phyloP scores from a whole-genome alignment of 2,113 vertebrate genomes.

The Hemiprocne comata region DNA sequence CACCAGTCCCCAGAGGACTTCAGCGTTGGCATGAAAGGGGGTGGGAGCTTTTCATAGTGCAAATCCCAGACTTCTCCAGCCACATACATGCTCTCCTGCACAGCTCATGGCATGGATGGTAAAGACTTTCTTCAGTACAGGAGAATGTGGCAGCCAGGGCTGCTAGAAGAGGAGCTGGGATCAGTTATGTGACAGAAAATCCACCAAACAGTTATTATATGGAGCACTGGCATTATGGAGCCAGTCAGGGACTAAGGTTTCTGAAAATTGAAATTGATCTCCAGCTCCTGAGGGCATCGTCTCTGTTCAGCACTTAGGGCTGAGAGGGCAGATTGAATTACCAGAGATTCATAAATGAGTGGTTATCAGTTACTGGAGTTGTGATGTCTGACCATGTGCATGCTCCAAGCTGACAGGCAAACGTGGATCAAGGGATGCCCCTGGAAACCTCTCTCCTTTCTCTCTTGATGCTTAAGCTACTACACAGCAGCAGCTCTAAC shows the following conservation, averaged over 20 bases:
- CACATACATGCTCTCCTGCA: fast-evolving
- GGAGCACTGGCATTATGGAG: neutral
- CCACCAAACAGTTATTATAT: neutral
- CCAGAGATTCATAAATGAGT: conserved; percentile 11
- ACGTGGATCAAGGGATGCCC: neutral
- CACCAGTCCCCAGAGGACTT: neutral
- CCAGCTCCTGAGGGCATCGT: neutral
- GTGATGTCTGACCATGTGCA: neutral
- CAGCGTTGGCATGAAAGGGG: neutral
- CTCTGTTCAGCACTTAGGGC: neutral
- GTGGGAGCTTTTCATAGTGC: neutral
- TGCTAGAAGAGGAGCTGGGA: neutral
- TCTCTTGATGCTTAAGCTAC: neutral
- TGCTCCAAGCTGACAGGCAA: neutral
- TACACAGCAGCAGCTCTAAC: neutral
- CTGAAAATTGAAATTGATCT: conserved; percentile 12
- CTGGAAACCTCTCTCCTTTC: neutral
- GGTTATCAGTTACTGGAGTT: neutral
- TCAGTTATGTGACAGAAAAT: neutral
- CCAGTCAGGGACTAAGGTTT: neutral
- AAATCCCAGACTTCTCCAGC: neutral
- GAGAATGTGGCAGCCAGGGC: neutral
- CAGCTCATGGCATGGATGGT: neutral
- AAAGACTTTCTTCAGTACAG: neutral
- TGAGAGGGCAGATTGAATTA: conserved; percentile 16